Percentiles rank a stretch among this genome's conserved stretches.
These are phyloP conservation scores for Alca torda DNA, from an alignment of 2,797 vertebrate genomes.

Conservation along the genomic window DNA sequence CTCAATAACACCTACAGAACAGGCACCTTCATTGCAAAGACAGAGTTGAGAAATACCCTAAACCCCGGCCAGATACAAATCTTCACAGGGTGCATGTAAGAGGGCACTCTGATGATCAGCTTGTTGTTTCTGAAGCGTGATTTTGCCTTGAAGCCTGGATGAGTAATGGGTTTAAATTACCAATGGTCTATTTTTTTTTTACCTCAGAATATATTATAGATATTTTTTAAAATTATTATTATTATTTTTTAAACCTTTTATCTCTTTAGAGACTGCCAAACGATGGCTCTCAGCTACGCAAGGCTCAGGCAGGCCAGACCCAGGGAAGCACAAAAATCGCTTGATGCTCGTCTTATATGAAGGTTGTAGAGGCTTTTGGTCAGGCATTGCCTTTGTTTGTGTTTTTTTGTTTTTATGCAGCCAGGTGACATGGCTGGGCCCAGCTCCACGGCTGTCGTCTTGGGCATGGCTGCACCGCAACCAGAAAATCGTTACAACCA, in stretches of 20 bases:
- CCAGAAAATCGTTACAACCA: conserved; percentile 13
- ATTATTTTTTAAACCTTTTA: not conserved
- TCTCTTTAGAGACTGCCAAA: not conserved
- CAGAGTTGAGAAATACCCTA: not conserved
- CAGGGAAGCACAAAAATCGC: not conserved
- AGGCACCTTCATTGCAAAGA: not conserved
- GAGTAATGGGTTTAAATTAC: not conserved
- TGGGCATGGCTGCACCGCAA: not conserved
- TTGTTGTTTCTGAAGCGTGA: not conserved
- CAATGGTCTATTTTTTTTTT: not conserved
- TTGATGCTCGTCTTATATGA: not conserved
- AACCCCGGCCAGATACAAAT: not conserved
- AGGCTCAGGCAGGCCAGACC: not conserved
- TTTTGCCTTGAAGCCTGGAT: not conserved
- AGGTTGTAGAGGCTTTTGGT: not conserved
- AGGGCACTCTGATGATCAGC: not conserved
- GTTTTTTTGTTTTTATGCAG: not conserved
- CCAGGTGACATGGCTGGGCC: not conserved
- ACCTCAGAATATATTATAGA: not conserved
- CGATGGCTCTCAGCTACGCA: not conserved
- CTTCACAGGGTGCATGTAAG: not conserved
- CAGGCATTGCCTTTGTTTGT: not conserved
- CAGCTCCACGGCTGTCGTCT: not conserved
- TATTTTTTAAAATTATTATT: not conserved
- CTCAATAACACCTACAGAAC: not conserved